These are phyloP conservation scores for Biston stratarius DNA, from an alignment of 2,888 invertebrate species.

Conservation along the genomic window DNA sequence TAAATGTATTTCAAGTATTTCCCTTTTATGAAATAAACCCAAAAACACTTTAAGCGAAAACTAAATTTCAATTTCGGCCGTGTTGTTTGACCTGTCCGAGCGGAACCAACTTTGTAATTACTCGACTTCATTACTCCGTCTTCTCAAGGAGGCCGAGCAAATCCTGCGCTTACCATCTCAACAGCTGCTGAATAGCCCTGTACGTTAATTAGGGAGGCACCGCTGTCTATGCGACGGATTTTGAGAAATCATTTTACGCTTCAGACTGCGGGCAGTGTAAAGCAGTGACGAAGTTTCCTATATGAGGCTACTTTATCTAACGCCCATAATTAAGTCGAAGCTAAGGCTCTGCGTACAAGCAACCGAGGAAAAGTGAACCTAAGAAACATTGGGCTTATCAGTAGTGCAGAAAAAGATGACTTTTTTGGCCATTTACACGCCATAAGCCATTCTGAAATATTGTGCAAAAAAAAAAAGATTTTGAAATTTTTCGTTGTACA, in stretches of 20 bases:
- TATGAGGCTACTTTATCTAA: too few relatives aligned
- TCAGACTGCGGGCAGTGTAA: conserved; percentile 1
- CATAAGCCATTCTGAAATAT: too few relatives aligned
- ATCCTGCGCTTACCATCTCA: conserved; percentile 12
- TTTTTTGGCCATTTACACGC: too few relatives aligned
- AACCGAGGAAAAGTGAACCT: too few relatives aligned
- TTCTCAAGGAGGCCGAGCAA: conserved; percentile 5
- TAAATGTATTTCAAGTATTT: background rate
- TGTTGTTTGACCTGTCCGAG: conserved; percentile 15
- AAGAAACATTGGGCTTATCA: too few relatives aligned
- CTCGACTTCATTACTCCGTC: background rate
- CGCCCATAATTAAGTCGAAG: too few relatives aligned
- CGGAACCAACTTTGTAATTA: background rate
- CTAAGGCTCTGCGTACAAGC: too few relatives aligned
- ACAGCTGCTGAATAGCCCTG: conserved; percentile 1
- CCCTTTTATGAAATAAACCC: background rate
- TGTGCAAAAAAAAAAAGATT: too few relatives aligned
- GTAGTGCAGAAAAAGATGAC: too few relatives aligned
- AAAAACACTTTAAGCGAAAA: background rate
- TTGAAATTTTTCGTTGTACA: too few relatives aligned
- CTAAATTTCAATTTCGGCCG: background rate
- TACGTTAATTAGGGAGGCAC: conserved; percentile 22
- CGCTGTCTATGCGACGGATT: conserved; percentile 15
- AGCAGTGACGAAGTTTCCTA: background rate
- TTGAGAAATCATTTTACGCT: conserved; percentile 25